Conservation (phyloP, 2,888 invertebrate species). For the Leptinotarsa peninsularis region DNA sequence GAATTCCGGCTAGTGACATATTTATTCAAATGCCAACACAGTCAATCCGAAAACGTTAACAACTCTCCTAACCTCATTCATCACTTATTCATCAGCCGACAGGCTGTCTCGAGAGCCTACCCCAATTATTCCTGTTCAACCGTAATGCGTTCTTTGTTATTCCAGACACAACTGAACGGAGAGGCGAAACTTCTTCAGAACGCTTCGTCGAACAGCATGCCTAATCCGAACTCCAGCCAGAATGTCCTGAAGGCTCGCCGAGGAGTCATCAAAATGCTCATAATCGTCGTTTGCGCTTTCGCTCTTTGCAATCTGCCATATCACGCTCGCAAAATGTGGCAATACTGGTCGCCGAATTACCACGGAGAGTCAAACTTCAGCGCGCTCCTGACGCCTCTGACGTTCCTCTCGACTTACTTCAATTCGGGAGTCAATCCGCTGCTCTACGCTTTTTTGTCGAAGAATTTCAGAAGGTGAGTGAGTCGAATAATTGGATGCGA, state of each 20-base stretch:
- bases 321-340: slow-evolving; percentile 90
- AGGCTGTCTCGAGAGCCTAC: background rate
- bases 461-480: slow-evolving; percentile 70
- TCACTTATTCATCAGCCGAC: background rate
- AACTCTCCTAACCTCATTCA: background rate
- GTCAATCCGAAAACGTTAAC: background rate
- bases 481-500: background rate
- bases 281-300: slow-evolving; percentile 89
- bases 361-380: slow-evolving; percentile 81
- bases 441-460: slow-evolving; percentile 86
- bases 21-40: no score
- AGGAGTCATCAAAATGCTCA: slow-evolving; percentile 89
- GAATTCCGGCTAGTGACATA: background rate
- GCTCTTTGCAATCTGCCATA: slow-evolving; percentile 91
- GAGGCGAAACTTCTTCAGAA: slow-evolving; percentile 51
- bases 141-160: slow-evolving; percentile 20
- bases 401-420: slow-evolving; percentile 88
- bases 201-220: slow-evolving; percentile 53
- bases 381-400: slow-evolving; percentile 84
- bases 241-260: slow-evolving; percentile 83
- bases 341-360: slow-evolving; percentile 74
- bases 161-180: slow-evolving; percentile 44
- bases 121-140: slow-evolving; percentile 3
- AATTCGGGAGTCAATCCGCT: slow-evolving; percentile 93
- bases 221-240: slow-evolving; percentile 76